Conservation (phyloP, 2,113 vertebrate species). For the Egretta garzetta region DNA sequence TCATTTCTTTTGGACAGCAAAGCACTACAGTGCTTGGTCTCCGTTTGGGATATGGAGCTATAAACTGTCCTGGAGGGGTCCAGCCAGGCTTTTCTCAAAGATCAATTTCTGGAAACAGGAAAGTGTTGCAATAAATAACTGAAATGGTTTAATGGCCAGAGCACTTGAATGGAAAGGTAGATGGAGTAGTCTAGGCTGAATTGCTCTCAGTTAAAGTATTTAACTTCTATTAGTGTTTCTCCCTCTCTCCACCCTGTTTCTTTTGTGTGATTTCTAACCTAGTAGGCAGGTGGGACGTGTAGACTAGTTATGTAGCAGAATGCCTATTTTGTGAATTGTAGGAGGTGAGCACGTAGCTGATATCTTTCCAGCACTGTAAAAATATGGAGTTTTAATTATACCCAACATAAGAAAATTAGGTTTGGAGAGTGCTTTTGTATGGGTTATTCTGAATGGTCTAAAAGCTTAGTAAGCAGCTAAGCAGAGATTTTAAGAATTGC, state of each 20-base stretch:
- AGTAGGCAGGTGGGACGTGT: too few species aligned
- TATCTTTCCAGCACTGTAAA: background rate
- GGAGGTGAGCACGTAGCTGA: background rate
- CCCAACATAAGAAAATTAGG: background rate
- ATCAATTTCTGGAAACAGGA: background rate
- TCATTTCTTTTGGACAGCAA: background rate
- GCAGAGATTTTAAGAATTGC: background rate
- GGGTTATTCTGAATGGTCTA: background rate
- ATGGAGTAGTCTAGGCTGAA: background rate
- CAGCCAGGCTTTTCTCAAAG: background rate
- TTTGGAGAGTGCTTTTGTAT: background rate
- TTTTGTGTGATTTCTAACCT: background rate
- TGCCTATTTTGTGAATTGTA: background rate
- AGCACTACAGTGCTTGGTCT: background rate
- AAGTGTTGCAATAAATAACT: background rate
- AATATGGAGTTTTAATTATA: background rate
- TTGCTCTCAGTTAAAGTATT: background rate
- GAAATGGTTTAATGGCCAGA: background rate
- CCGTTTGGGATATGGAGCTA: background rate
- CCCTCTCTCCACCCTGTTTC: accelerated
- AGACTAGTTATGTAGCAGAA: background rate
- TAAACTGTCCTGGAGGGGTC: background rate
- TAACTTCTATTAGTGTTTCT: background rate
- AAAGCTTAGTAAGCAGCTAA: background rate
- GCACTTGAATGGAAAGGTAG: background rate